Percentiles rank a stretch among this genome's conserved stretches.
Evolutionary conservation across 2,113 vertebrate species (phyloP).

Genomic region (Panthera uncia): DNA sequence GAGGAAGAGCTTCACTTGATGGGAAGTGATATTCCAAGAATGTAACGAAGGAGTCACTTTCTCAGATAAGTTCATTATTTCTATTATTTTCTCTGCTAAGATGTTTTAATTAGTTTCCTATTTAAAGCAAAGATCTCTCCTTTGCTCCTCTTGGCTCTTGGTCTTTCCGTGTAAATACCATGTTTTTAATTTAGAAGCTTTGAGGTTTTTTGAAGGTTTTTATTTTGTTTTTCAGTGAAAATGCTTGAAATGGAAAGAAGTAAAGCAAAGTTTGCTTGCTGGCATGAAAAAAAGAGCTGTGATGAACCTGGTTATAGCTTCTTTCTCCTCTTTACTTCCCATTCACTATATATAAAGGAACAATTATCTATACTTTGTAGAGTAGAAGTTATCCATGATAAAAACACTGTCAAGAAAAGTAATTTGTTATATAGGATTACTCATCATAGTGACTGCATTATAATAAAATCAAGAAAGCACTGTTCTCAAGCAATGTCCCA

Average conservation of each 20-base stretch:
- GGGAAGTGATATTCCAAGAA: neutral
- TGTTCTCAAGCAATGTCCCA: neutral
- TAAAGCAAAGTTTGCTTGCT: neutral
- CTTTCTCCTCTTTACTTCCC: neutral
- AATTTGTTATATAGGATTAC: neutral
- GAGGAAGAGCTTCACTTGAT: neutral
- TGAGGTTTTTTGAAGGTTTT: neutral
- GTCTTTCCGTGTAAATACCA: neutral
- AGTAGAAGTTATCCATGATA: neutral
- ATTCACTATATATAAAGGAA: neutral
- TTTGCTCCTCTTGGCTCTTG: neutral
- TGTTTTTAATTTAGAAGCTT: neutral
- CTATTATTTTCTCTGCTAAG: conserved; percentile 35
- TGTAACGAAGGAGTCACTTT: neutral
- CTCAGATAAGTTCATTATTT: neutral
- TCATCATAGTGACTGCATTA: neutral
- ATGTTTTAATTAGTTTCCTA: neutral
- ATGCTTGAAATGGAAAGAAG: conserved; percentile 10
- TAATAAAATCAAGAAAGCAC: conserved; percentile 4
- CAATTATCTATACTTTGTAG: neutral
- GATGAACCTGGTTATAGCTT: neutral
- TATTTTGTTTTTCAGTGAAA: neutral
- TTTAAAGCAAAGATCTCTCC: neutral
- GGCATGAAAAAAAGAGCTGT: neutral
- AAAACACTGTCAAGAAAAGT: conserved; percentile 14